phyloP scores from a whole-genome alignment of 2,113 vertebrate species.

The Nothoprocta pentlandii region DNA sequence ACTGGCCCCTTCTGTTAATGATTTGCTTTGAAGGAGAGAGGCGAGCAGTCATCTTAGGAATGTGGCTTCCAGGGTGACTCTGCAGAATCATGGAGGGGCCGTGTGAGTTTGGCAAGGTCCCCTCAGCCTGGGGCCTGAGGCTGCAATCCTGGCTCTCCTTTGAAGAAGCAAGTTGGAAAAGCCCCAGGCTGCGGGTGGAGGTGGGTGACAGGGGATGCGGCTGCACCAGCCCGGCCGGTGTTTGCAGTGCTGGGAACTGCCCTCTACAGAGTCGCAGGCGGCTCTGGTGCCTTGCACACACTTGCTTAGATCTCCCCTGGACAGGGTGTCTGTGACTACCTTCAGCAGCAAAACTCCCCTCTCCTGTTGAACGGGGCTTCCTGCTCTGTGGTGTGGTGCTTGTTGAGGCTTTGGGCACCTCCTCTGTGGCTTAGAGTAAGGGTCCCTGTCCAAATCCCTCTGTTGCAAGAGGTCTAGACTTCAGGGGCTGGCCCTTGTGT shows the following conservation, averaged over 20 bases:
- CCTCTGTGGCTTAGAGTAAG: not conserved
- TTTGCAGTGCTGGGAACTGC: not conserved
- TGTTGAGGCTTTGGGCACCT: not conserved
- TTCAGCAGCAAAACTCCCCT: not conserved
- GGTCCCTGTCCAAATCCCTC: conserved; percentile 17
- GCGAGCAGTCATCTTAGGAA: conserved; percentile 13
- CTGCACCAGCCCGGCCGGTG: conserved; percentile 1
- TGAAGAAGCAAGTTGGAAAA: not conserved
- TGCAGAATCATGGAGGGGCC: not conserved
- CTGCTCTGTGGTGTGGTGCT: conserved; percentile 1
- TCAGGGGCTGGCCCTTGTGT: not conserved
- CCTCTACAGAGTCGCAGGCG: not conserved
- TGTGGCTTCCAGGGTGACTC: conserved; percentile 22
- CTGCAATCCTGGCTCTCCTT: not conserved
- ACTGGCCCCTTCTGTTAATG: conserved; percentile 24
- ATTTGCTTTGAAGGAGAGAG: not conserved
- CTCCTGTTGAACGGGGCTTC: not conserved
- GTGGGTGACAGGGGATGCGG: not conserved
- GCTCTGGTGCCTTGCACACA: not conserved
- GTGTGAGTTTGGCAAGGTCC: not conserved
- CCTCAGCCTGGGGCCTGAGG: not conserved
- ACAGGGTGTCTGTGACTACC: not conserved
- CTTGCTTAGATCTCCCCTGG: not conserved
- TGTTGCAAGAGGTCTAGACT: conserved; percentile 1
- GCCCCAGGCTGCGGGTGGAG: not conserved